Base-by-base conservation (phyloP, 1,140 invertebrate genomes). In the Brachionus asplanchnoidis region DNA sequence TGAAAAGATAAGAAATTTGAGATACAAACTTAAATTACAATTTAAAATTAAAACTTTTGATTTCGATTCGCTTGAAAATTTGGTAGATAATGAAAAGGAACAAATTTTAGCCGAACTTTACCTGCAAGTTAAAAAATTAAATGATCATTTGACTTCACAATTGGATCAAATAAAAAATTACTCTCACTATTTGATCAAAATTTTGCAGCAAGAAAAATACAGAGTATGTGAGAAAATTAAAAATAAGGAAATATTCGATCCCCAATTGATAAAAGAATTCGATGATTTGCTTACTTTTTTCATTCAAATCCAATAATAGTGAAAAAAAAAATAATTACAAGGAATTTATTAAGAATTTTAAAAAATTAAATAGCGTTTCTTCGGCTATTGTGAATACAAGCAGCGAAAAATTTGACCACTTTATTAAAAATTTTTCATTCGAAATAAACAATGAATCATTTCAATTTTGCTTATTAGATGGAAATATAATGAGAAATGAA, bases 291-390 rank as follows among this genome's bases (percentile, higher is more conserved):
- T 73, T 2, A 3, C 12, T 73, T 7, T 42, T 73, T 73, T 17
- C 5, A 36, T 9, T n/a, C 32, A 23, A 42, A 20, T 40, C 68
- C 68, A 20, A 73, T 7, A 42, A 73, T 73, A n/a, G 20, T 73
- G n/a, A n/a, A 8, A 73, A 73, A 20, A 73, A 73, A 73, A 73
- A 40, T 20, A 73, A 73, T 42, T 73, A 73, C 17, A 73, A 42
- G 14, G 40, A 73, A 42, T 73, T 73, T 73, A 32, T 40, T 3
- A 73, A 20, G 7, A 73, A 73, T 17, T 73, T 44, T n/a, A 40
- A 9, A 12, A 42, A 73, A n/a, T 9, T 73, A 20, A n/a, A 73
- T 73, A 8, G 6, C 7, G 32, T 73, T 40, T 42, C 36, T 9
- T 40, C 68, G 12, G n/a, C 17, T 17, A 42, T 73, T 2, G 9